phyloP scores from a whole-genome alignment of 2,797 vertebrate species.

The Calcarius lapponicus region DNA sequence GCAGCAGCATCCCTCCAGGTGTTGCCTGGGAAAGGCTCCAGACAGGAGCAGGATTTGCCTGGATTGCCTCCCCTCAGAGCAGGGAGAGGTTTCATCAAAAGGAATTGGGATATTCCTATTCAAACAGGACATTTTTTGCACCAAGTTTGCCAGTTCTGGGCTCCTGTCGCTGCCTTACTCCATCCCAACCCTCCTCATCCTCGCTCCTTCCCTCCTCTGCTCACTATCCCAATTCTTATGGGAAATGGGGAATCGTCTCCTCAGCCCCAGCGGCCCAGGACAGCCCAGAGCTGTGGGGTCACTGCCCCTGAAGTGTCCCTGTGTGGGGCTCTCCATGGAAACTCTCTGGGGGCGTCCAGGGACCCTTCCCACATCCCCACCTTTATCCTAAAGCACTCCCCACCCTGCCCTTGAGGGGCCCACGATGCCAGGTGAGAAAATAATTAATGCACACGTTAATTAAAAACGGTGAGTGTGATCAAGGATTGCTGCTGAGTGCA shows the following conservation, averaged over 20 bases:
- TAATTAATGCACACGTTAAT: background rate
- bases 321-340: too few species aligned
- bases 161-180: background rate
- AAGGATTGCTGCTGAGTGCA: background rate
- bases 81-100: background rate
- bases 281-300: background rate
- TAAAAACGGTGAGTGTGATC: background rate
- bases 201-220: background rate
- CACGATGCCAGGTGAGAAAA: background rate
- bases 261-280: background rate
- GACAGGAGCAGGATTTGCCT: rapidly evolving
- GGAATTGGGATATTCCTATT: background rate
- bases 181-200: background rate
- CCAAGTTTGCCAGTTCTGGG: background rate
- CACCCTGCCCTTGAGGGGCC: background rate
- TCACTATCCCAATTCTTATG: rapidly evolving
- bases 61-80: background rate
- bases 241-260: background rate
- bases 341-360: background rate
- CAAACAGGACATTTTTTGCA: background rate
- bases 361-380: background rate
- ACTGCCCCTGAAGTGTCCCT: rapidly evolving
- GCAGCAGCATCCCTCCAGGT: background rate
- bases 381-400: rapidly evolving
- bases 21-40: background rate